Percentiles rank a stretch among this genome's conserved stretches.
Evolutionary conservation across 2,888 invertebrate genomes (phyloP).

Genomic region (Limnephilus rhombicus): DNA sequence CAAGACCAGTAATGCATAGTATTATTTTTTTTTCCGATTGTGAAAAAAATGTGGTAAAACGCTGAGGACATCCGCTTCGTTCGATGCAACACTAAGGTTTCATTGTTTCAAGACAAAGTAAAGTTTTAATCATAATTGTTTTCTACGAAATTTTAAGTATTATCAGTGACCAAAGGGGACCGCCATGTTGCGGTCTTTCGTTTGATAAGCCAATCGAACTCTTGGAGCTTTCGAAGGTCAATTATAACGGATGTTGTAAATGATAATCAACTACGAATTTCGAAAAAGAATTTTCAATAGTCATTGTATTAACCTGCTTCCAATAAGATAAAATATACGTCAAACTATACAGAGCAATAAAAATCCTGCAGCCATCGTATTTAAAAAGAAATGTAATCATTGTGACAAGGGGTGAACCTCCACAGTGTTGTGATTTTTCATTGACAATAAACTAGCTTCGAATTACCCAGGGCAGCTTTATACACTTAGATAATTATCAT

Average conservation of each 20-base stretch:
- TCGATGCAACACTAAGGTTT: neutral
- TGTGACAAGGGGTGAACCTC: neutral
- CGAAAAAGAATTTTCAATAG: neutral
- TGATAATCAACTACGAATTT: neutral
- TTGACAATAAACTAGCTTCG: neutral
- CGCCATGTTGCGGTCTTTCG: neutral
- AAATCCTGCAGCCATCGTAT: neutral
- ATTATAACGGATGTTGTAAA: neutral
- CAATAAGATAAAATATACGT: too few species aligned
- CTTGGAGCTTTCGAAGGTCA: neutral
- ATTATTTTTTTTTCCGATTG: neutral
- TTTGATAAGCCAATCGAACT: neutral
- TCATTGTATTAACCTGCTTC: too few species aligned
- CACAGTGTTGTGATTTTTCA: neutral
- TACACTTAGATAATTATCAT: neutral
- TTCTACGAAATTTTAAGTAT: neutral
- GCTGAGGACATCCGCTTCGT: neutral
- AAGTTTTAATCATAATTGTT: neutral
- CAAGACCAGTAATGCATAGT: neutral
- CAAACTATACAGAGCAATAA: neutral
- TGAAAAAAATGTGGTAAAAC: neutral
- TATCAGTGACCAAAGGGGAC: neutral
- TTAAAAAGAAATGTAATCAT: neutral
- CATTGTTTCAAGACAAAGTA: neutral
- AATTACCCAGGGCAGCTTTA: neutral